Base-by-base conservation (phyloP, 2,113 vertebrate genomes). In the Odontesthes bonariensis region DNA sequence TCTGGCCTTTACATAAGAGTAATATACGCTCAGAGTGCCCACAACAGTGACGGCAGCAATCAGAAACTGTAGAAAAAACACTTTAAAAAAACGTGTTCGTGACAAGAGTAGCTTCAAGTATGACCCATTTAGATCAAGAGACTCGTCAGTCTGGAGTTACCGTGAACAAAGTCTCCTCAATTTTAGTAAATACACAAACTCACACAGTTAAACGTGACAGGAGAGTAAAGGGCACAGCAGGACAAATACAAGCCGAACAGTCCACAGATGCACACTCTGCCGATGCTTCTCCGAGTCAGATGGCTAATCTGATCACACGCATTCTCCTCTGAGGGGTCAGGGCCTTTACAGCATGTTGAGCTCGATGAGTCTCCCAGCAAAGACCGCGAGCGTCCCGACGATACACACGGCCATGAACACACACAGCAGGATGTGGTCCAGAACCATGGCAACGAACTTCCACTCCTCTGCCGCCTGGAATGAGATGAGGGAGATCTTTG, bases 371-470 rank as follows among this genome's bases (percentile, higher is more conserved):
- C 98, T 96, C 47, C 98, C 97, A 19, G 96, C 97, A 81, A 99
- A 99, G 60, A 99, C 97, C 3, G 94, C 95, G 8, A 97, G 55
- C 2, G 98, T 99, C 73, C 98, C 98, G n/a, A 97, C 95, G 89
- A 99, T 94, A 55, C 98, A 99, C 75, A 99, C 96, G 0, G 95
- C 87, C 97, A 99, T 98, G 93, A 99, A 99, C 85, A 98, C 94
- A 6, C 95, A 97, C 6, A 99, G 96, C 81, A 99, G 95, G 86
- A 99, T 95, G 91, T 99, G 98, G 86, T 99, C 98, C 88, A 99
- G 77, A 49, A 99, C 98, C 98, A 99, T 99, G 0, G 98, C 98
- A 0, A 99, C 98, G 1, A 97, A 99, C 90, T 99, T 99, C 98
- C 98, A 99, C 87, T 99, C 98, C 90, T 98, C 98, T 0, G 96